phyloP scores from a whole-genome alignment of 1,140 invertebrate species.

The Nephila pilipes region DNA sequence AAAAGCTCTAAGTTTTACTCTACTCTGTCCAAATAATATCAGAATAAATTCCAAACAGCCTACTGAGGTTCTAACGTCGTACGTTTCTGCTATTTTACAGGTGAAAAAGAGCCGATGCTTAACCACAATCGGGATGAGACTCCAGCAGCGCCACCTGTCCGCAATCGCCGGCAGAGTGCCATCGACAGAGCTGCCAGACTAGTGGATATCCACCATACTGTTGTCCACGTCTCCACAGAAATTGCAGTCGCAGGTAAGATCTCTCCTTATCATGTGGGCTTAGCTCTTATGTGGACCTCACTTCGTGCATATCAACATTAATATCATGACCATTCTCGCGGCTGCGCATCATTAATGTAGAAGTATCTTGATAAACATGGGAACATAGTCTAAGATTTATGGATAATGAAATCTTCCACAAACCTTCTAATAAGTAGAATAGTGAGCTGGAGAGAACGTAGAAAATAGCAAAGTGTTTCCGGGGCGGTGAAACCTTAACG shows the following conservation, averaged over 20 bases:
- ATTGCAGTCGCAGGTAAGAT: conserved; percentile 11
- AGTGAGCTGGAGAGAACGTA: too few species aligned
- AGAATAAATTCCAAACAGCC: too few species aligned
- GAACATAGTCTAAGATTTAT: too few species aligned
- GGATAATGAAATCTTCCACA: too few species aligned
- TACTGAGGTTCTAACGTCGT: background rate
- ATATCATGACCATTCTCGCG: too few species aligned
- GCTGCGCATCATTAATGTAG: background rate
- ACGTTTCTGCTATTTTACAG: background rate
- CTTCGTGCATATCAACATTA: background rate
- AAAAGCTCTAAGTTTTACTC: too few species aligned
- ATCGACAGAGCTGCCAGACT: conserved; percentile 69
- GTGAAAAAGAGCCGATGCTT: conserved; percentile 64
- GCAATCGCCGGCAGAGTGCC: conserved; percentile 63
- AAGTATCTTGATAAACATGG: background rate
- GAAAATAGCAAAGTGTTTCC: too few species aligned
- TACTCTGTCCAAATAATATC: too few species aligned
- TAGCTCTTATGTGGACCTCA: background rate
- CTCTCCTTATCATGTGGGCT: background rate
- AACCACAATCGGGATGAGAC: conserved; percentile 67
- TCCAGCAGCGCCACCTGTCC: conserved; percentile 21
- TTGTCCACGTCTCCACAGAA: conserved; percentile 50
- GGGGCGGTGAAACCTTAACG: too few species aligned
- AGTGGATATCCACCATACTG: conserved; percentile 66
- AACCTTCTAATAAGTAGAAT: too few species aligned